Evolutionary conservation across 2,113 vertebrate genomes (phyloP).

Genomic region (Microcebus tavaratra): DNA sequence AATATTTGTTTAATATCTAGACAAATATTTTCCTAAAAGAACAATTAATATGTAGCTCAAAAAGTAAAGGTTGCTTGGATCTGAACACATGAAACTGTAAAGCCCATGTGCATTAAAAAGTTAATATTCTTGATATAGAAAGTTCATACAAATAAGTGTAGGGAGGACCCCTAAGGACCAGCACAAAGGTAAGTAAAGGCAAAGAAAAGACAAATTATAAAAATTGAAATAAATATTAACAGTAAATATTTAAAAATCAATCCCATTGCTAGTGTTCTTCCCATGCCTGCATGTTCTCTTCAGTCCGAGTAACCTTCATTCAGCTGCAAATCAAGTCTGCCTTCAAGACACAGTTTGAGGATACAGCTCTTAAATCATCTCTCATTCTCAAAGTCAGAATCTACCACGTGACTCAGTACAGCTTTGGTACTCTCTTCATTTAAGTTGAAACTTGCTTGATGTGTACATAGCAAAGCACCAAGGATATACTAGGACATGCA

Average conservation of each 20-base stretch:
- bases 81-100: slow-evolving; percentile 2
- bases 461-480: background rate
- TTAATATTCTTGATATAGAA: slow-evolving; percentile 18
- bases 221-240: background rate
- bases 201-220: background rate
- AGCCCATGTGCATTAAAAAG: background rate
- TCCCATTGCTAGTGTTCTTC: background rate
- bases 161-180: background rate
- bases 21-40: background rate
- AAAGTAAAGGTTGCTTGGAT: background rate
- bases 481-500: background rate
- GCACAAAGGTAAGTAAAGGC: background rate
- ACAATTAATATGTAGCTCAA: background rate
- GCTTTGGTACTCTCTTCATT: background rate
- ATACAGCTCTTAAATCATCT: background rate
- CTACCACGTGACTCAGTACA: background rate
- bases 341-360: background rate
- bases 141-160: background rate
- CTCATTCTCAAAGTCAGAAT: background rate
- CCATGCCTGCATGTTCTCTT: background rate
- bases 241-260: background rate
- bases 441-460: background rate
- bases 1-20: background rate
- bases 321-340: background rate
- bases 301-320: background rate